Base-by-base conservation (phyloP, 2,888 invertebrate genomes). In the Eumerus sabulonum region DNA sequence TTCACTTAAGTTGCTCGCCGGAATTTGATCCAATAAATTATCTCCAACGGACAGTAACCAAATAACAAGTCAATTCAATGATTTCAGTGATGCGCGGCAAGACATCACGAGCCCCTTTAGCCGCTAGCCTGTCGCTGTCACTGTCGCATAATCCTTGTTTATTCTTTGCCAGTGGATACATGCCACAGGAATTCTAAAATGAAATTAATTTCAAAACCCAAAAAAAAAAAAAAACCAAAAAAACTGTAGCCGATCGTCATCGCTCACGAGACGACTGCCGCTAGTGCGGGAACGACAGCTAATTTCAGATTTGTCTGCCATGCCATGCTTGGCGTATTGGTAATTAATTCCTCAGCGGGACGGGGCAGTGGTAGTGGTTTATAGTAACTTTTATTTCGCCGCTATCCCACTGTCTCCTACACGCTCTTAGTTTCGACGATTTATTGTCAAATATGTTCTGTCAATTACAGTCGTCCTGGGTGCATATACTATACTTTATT, bases 271-370 rank as follows among this genome's bases (percentile, higher is more conserved):
- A 53, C 47, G 59, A 27, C 27, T 27, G 7, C 27, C 7, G 27
- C 7, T 7, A 7, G 57, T 63, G 74, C 62, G 67, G 72, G 77
- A 67, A 67, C 62, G 66, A 72, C 72, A 77, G 63, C 71, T 77
- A 62, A 72, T 77, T 72, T 77, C 72, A 77, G 67, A 77, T 77
- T 77, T 51, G 67, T 66, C 62, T 44, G 67, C 48, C 72, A 62
- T 67, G 48, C 53, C 47, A 17, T 27, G 54, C 57, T 27, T 18
- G 62, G 40, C 38, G 38, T 53, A 38, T 40, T 66, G 51, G 63
- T 77, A 77, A 77, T 77, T 77, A 72, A 77, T 72, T 77, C 63
- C 72, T 72, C 66, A 73, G 47, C 47, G 59, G 57, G 66, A 59
- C 27, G 27, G 27, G 27, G 27, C n/a, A n/a, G n/a, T n/a, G n/a